Evolutionary conservation across 2,888 invertebrate species (phyloP), one percentile per base, ranked within the genome.

Genomic region (Hyalella azteca): DNA sequence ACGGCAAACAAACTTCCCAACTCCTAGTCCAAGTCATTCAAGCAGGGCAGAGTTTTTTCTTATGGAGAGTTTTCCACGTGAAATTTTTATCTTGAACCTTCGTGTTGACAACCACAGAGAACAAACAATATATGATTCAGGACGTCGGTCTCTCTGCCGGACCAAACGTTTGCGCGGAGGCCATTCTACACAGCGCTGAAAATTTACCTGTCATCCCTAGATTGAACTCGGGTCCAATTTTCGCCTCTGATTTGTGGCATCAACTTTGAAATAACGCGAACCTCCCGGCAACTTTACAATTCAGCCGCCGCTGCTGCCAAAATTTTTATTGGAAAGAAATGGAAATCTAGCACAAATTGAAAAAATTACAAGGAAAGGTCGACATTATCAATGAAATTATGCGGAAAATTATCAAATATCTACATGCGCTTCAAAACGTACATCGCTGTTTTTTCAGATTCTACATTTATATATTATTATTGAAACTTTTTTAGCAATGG

Each of bases 151-250:
- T 26, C 54, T 54, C 54, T 22, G 54, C 54, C 22, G 22, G 54
- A n/a, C n/a, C n/a, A n/a, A n/a, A n/a, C n/a, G n/a, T n/a, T n/a
- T 1, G 26, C 54, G 54, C 29, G 54, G 22, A 54, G 54, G 54
- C n/a, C n/a, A n/a, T n/a, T n/a, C n/a, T n/a, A n/a, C n/a, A n/a
- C n/a, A n/a, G n/a, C n/a, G n/a, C n/a, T n/a, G n/a, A n/a, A 29
- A 54, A 54, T 54, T 54, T 54, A 54, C 54, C 54, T 54, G 54
- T 54, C 54, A 29, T 54, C 54, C 54, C 54, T 54, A 54, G 54
- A 54, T 54, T 54, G 54, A 54, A 54, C 54, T 54, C 54, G 54
- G 54, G 54, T 26, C 54, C 54, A 54, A 54, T 54, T 54, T 54
- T 54, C 54, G 29, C 29, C 29, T 54, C 29, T 54, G 54, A 54